A percentile compares a stretch with the other conserved stretches of the same genome.
These are phyloP conservation scores for Dermochelys coriacea DNA, from an alignment of 2,797 vertebrate species.

Conservation along the genomic window DNA sequence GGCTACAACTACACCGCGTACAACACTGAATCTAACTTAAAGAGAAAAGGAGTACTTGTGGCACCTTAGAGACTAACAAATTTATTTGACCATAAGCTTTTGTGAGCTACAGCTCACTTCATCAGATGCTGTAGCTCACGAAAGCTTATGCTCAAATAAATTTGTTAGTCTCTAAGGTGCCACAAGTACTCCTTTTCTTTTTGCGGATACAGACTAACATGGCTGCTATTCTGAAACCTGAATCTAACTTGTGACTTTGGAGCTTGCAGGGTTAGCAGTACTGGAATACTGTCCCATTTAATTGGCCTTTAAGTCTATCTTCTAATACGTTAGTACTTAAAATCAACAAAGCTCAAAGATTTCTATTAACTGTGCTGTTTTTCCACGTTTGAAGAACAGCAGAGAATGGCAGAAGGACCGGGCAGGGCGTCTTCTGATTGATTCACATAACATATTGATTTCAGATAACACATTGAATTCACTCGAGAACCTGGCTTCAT, in stretches of 20 bases:
- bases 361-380: conserved; percentile 12
- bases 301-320: not conserved
- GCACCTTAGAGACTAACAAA: too few relatives aligned
- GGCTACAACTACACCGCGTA: not conserved
- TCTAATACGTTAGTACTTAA: conserved; percentile 25
- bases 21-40: not conserved
- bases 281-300: not conserved
- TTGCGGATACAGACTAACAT: too few relatives aligned
- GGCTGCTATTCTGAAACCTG: too few relatives aligned
- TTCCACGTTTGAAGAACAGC: not conserved
- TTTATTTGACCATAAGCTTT: too few relatives aligned
- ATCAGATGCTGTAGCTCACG: too few relatives aligned
- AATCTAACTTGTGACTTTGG: too few relatives aligned
- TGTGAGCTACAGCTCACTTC: too few relatives aligned
- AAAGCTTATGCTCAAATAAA: too few relatives aligned
- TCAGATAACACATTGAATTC: not conserved
- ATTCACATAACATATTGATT: not conserved
- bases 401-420: not conserved
- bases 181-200: too few relatives aligned
- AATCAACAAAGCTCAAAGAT: not conserved
- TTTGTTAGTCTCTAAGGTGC: too few relatives aligned
- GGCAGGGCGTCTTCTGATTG: not conserved
- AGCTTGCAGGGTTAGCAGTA: not conserved
- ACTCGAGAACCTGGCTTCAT: not conserved
- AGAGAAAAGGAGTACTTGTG: too few relatives aligned